Evolutionary conservation across 1,140 invertebrate genomes (phyloP).

Genomic region (Carposina sasakii): DNA sequence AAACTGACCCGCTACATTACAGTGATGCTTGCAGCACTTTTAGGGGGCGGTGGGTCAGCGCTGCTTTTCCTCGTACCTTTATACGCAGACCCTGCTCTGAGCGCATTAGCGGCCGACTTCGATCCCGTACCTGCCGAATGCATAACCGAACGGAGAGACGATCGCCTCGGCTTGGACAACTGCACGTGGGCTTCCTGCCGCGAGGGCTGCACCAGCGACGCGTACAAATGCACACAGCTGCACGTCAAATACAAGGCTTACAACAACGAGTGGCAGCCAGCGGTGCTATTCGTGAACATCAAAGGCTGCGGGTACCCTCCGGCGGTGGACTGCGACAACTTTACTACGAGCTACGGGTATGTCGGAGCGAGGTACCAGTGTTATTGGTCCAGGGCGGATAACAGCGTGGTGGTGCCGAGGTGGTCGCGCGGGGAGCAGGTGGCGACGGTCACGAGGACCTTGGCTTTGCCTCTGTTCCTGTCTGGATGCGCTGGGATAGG

Average conservation of each 20-base stretch:
- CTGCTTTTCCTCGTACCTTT: slow-evolving; percentile 89
- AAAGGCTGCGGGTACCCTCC: slow-evolving; percentile 92
- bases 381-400: slow-evolving; percentile 87
- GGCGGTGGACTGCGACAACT: slow-evolving; percentile 86
- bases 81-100: slow-evolving; percentile 93
- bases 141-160: slow-evolving; percentile 82
- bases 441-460: slow-evolving; percentile 84
- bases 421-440: slow-evolving; percentile 86
- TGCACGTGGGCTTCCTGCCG: slow-evolving; percentile 90
- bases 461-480: slow-evolving; percentile 86
- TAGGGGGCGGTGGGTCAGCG: slow-evolving; percentile 86
- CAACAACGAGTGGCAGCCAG: slow-evolving; percentile 54
- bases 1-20: slow-evolving; percentile 85
- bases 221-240: slow-evolving; percentile 89
- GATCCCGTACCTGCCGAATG: slow-evolving; percentile 84
- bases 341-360: slow-evolving; percentile 82
- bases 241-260: slow-evolving; percentile 82
- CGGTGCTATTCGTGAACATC: slow-evolving; percentile 67
- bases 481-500: slow-evolving; percentile 87
- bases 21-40: slow-evolving; percentile 82
- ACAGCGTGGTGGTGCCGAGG: slow-evolving; percentile 83
- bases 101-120: slow-evolving; percentile 88
- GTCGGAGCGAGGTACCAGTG: slow-evolving; percentile 86
- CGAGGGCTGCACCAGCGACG: slow-evolving; percentile 90
- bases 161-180: slow-evolving; percentile 84